Percentiles rank a stretch among this genome's conserved stretches.
Evolutionary conservation across 2,797 vertebrate genomes (phyloP).

Genomic region (Ceryle rudis): DNA sequence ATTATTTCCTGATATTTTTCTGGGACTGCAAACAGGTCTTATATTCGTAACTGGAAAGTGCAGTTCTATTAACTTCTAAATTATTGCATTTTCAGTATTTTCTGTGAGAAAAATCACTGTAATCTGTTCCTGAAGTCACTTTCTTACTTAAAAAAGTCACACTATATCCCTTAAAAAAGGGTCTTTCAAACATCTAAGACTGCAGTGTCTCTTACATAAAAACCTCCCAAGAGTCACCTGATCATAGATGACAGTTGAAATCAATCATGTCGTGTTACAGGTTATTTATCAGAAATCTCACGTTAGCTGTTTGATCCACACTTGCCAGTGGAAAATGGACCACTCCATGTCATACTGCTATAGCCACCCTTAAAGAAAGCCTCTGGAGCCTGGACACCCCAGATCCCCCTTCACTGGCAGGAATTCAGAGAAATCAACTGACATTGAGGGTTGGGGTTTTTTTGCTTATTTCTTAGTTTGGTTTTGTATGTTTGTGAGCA

Average conservation of each 20-base stretch:
- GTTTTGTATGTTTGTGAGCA: not conserved
- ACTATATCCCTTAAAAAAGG: not conserved
- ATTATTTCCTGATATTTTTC: not conserved
- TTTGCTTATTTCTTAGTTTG: not conserved
- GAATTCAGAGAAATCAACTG: not conserved
- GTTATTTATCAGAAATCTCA: not conserved
- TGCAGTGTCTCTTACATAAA: not conserved
- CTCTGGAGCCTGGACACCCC: not conserved
- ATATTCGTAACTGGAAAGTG: not conserved
- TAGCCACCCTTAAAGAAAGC: not conserved
- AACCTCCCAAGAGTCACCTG: not conserved
- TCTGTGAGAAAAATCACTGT: not conserved
- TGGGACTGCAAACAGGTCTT: not conserved
- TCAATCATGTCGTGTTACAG: not conserved
- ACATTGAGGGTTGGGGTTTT: not conserved
- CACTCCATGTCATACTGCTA: rapidly evolving
- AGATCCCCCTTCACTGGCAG: not conserved
- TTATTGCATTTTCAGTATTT: not conserved
- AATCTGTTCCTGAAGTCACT: not conserved
- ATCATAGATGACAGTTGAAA: not conserved
- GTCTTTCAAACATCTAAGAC: not conserved
- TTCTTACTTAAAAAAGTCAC: rapidly evolving
- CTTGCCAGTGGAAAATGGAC: not conserved
- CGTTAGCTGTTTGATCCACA: not conserved
- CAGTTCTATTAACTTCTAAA: not conserved